These are phyloP conservation scores for Plutella xylostella DNA, from an alignment of 2,888 invertebrate genomes.

Conservation along the genomic window DNA sequence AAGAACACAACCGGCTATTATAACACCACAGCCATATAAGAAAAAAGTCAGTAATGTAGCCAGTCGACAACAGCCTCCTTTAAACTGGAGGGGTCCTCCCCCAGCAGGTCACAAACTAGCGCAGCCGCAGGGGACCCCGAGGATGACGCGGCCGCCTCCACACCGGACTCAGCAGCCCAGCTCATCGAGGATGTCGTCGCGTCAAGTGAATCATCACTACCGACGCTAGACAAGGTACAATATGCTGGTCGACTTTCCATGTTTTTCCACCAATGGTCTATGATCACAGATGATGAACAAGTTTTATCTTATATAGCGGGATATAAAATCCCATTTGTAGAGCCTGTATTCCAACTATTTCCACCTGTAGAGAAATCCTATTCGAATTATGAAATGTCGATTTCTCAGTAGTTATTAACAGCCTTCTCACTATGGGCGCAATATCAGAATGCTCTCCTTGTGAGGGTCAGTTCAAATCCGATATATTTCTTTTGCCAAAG, in stretches of 20 bases:
- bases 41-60: neutral
- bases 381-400: neutral
- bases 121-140: conserved; percentile 8
- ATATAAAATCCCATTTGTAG: neutral
- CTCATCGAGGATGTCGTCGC: conserved; percentile 1
- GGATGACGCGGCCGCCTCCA: conserved; percentile 4
- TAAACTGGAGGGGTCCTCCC: conserved; percentile 13
- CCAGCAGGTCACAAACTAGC: too few relatives aligned
- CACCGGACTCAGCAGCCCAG: neutral
- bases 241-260: conserved; percentile 12
- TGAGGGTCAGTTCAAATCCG: neutral
- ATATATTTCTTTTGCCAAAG: neutral
- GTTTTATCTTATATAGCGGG: conserved; percentile 15
- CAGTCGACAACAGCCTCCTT: conserved; percentile 1
- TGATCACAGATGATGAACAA: conserved; percentile 13
- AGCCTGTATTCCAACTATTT: neutral
- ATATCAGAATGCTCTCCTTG: neutral
- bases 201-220: neutral
- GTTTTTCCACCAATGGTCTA: conserved; percentile 13
- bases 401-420: neutral
- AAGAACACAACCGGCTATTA: too few relatives aligned
- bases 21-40: neutral
- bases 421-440: neutral
- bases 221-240: conserved; percentile 8
- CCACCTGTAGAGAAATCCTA: neutral